Conservation (phyloP, 92 coral and sea anemone species). For the Zoanthus sansibaricus region DNA sequence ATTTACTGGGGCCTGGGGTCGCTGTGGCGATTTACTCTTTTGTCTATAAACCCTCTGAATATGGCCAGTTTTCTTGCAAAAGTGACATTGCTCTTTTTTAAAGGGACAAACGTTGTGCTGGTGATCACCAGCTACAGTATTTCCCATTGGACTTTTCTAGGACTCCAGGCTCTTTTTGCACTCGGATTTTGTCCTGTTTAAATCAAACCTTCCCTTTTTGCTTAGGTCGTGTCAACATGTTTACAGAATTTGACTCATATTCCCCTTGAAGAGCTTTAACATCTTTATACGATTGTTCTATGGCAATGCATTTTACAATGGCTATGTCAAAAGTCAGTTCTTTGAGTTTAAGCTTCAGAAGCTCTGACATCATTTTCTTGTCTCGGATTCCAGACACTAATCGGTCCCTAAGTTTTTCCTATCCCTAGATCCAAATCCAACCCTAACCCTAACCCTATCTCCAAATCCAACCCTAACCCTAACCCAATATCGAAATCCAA, state of each 20-base stretch:
- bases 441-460: too few species aligned
- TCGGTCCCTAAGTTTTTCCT: constrained; percentile 64
- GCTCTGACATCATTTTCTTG: constrained; percentile 61
- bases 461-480: too few species aligned
- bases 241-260: constrained; percentile 23
- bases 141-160: background rate
- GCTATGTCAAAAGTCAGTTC: constrained; percentile 68
- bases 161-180: constrained; percentile 25
- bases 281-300: too few species aligned
- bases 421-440: too few species aligned
- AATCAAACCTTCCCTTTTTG: constrained; percentile 39
- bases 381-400: constrained; percentile 69
- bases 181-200: background rate
- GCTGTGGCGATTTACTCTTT: constrained; percentile 40
- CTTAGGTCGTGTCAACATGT: constrained; percentile 30
- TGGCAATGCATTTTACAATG: too few species aligned
- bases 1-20: constrained; percentile 48
- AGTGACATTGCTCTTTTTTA: constrained; percentile 43
- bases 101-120: constrained; percentile 15
- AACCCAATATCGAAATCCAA: too few species aligned
- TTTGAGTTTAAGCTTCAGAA: constrained; percentile 61
- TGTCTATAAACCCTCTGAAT: constrained; percentile 40
- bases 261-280: too few species aligned
- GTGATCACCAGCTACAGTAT: constrained; percentile 22
- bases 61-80: constrained; percentile 54